Evolutionary conservation across 2,888 invertebrate genomes (phyloP), one percentile per base, ranked within the genome.

Genomic region (Rhopalosiphum nymphaeae): DNA sequence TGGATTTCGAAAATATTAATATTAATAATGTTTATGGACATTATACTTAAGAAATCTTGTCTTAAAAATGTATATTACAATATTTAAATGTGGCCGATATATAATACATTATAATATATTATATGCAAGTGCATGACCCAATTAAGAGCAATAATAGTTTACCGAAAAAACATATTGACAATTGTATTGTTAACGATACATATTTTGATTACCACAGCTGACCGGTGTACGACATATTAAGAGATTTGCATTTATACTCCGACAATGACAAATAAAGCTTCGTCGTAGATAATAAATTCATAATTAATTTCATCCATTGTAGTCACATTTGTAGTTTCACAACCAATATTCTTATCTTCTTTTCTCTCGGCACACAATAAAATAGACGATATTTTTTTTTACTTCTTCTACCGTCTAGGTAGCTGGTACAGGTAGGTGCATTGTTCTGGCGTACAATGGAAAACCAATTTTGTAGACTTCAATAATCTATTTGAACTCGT

Each of bases 231-330:
- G 67, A 61, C n/a, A 61, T 36, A 57, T 42, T 53, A 57, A 87
- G 49, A 89, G 92, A 92, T 92, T 92, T 92, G 88, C 88, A 92
- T 92, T 92, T 67, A 49, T 78, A 67, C 49, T 42, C 56, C 85
- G 57, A 88, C 92, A 88, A 89, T 92, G 92, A 67, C 67, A 89
- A 88, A 88, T 53, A 92, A 92, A 92, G 21, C 49, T 29, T n/a
- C 57, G 3, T 92, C 36, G 36, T 78, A 36, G 78, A 92, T 92
- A 88, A 92, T 92, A 92, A 87, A 92, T 92, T 85, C 86, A 87
- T 92, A 87, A 92, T 92, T 88, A 88, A 88, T 92, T 92, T 87
- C 25, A 21, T 92, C 78, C 67, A 92, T 88, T 92, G 92, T 87
- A n/a, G n/a, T 57, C 46, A 36, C 44, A 91, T 42, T 53, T 88